phyloP scores from a whole-genome alignment of 2,888 invertebrate species.

The Leptinotarsa rubiginosa region DNA sequence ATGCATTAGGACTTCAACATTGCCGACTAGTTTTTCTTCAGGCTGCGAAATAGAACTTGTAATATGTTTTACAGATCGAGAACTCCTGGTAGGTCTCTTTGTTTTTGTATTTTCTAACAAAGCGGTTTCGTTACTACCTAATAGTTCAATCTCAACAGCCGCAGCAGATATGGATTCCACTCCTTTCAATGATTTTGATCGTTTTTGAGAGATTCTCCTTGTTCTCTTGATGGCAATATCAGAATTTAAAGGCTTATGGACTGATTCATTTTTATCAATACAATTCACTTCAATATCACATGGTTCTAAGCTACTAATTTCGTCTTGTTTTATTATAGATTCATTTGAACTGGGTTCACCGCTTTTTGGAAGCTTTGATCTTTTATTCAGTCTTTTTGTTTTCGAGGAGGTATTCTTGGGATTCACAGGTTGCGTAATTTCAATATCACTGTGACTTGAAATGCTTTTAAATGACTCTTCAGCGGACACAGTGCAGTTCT shows the following conservation, averaged over 20 bases:
- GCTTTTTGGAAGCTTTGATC: background rate
- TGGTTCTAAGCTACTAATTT: no score
- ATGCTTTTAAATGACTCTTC: no score
- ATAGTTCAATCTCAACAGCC: no score
- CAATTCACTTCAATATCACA: no score
- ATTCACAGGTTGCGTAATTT: background rate
- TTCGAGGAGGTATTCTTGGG: background rate
- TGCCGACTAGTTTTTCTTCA: background rate
- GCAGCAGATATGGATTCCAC: background rate
- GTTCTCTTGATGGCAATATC: background rate
- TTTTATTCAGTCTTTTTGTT: constrained; percentile 1
- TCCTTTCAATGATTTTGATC: constrained; percentile 5
- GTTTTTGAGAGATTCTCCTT: background rate
- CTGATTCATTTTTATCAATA: no score
- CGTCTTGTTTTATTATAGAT: background rate
- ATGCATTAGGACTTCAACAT: background rate
- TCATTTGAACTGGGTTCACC: background rate
- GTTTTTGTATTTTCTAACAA: background rate
- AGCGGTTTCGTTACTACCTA: no score
- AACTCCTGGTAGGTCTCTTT: background rate
- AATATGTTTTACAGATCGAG: background rate
- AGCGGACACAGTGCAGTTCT: background rate
- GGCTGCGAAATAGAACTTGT: background rate
- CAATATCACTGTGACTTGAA: background rate
- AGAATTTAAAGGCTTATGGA: no score